Base-by-base conservation (phyloP, 2,113 vertebrate genomes). In the Nycticryphes semicollaris region DNA sequence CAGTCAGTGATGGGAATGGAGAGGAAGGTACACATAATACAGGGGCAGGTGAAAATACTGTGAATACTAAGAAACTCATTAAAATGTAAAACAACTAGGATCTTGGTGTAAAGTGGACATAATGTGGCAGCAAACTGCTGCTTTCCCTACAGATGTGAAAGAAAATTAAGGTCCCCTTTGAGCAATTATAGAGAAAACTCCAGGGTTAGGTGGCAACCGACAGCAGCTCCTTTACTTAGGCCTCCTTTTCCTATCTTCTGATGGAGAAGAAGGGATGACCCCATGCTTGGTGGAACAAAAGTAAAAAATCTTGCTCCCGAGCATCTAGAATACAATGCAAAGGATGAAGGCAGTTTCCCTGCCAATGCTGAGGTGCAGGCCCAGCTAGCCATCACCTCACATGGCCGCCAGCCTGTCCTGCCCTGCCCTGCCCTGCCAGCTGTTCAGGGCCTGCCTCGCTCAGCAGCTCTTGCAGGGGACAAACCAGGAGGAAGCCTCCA, bases 401-500 rank as follows among this genome's bases (percentile, higher is more conserved):
- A 12, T 9, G 14, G 68, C 43, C 0, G 2, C 6, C 35, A n/a
- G 43, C 37, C 59, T 3, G 1, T 4, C 45, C 45, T 1, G n/a
- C n/a, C n/a, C n/a, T n/a, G n/a, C n/a, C n/a, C n/a, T n/a, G 1
- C 16, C 27, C 68, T 68, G 35, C 83, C 17, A 19, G 23, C 15
- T 74, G 12, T 14, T 7, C 41, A 43, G 33, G 11, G 21, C n/a
- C 60, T 77, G 78, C 50, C 60, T 84, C 0, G 0, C 56, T 63
- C 45, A 64, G 53, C 72, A 89, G 48, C 47, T 54, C 56, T 72
- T 41, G 37, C 53, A 54, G 43, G 21, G 24, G 19, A 50, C 37
- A 31, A 68, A 15, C 30, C 5, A 2, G 35, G 7, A 16, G 14
- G 39, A 9, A 13, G 27, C 14, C 3, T 13, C 1, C 16, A 33